These are phyloP conservation scores for Cylas formicarius DNA, from an alignment of 1,140 invertebrate genomes.

Conservation along the genomic window DNA sequence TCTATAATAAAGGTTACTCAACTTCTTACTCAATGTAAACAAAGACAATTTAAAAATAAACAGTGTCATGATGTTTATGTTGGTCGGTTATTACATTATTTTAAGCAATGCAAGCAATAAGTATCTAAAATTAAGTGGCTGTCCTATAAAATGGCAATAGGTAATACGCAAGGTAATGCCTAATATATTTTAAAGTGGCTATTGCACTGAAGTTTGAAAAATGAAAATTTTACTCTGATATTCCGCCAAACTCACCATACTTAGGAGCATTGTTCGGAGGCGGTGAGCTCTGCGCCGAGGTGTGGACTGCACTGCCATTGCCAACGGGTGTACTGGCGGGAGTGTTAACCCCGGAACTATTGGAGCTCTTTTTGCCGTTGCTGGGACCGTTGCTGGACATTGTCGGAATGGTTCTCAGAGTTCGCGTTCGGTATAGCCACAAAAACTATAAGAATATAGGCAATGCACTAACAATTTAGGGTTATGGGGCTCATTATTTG, in stretches of 20 bases:
- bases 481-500: too few relatives aligned
- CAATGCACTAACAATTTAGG: too few relatives aligned
- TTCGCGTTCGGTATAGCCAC: not conserved
- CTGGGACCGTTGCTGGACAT: conserved; percentile 17
- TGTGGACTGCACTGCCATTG: conserved; percentile 13
- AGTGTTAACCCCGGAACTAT: conserved; percentile 31
- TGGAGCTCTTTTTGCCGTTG: conserved; percentile 22
- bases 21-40: too few relatives aligned
- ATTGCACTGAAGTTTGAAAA: conserved; percentile 21
- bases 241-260: conserved; percentile 32
- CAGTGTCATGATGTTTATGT: too few relatives aligned
- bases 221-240: not conserved
- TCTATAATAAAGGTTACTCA: too few relatives aligned
- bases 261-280: conserved; percentile 32
- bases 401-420: not conserved
- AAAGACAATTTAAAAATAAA: too few relatives aligned
- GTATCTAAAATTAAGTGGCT: too few relatives aligned
- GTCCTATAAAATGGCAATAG: too few relatives aligned
- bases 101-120: too few relatives aligned
- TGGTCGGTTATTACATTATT: too few relatives aligned
- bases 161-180: too few relatives aligned
- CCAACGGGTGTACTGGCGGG: conserved; percentile 32
- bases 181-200: conserved; percentile 34
- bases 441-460: not conserved
- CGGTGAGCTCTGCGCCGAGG: conserved; percentile 17